phyloP scores from a whole-genome alignment of 2,888 invertebrate genomes.

The Harpagoxenus sublaevis region DNA sequence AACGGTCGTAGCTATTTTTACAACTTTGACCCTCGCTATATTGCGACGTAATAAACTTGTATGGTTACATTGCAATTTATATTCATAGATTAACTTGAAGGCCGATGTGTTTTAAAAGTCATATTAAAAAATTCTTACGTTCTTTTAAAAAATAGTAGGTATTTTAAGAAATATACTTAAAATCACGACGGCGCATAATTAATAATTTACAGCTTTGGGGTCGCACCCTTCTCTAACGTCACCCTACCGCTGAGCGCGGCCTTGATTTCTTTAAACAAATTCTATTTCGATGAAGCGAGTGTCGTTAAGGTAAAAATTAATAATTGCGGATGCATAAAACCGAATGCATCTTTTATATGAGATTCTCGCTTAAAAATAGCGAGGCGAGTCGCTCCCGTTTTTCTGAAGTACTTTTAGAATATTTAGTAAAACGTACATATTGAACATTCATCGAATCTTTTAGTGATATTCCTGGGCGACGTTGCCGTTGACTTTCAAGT shows the following conservation, averaged over 20 bases:
- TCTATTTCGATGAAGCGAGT: not conserved
- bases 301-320: not conserved
- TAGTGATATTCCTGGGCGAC: constrained; percentile 16
- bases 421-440: constrained; percentile 18
- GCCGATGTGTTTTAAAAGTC: not conserved
- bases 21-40: not conserved
- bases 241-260: not conserved
- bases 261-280: constrained; percentile 3
- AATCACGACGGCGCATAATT: not conserved
- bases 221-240: not conserved
- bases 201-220: not conserved
- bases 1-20: not conserved
- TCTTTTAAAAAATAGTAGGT: not conserved
- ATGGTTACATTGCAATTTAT: not conserved
- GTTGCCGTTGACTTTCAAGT: constrained; percentile 48
- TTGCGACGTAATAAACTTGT: not conserved
- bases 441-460: constrained; percentile 37
- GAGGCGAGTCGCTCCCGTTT: not conserved
- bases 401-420: constrained; percentile 12
- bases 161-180: not conserved
- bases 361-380: not conserved
- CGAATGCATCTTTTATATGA: not conserved
- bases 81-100: not conserved
- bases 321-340: not conserved
- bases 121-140: not conserved